These are phyloP conservation scores for Oscheius sp. DNA, from an alignment of 1,140 invertebrate genomes.

Conservation along the genomic window DNA sequence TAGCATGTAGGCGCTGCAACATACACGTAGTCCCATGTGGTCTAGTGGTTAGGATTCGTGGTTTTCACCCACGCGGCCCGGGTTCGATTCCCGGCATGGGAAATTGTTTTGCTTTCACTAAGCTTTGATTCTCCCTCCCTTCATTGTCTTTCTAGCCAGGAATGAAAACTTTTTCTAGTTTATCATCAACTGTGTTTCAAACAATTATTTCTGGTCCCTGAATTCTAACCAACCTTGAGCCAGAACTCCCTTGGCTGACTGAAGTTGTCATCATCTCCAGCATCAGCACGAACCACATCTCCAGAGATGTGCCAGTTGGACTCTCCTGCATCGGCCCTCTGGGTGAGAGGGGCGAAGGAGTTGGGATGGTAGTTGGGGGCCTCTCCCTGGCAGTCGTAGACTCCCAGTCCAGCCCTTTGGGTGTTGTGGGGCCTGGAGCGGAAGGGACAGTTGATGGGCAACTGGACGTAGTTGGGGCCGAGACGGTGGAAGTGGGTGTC, in stretches of 20 bases:
- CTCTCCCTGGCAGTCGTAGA: slow-evolving; percentile 54
- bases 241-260: slow-evolving; percentile 79
- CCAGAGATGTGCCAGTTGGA: slow-evolving; percentile 62
- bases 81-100: slow-evolving; percentile 80
- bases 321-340: slow-evolving; percentile 58
- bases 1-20: no score
- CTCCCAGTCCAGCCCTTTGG: slow-evolving; percentile 80
- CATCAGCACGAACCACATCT: slow-evolving; percentile 73
- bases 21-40: slow-evolving; percentile 30
- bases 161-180: no score
- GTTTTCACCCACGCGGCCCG: slow-evolving; percentile 78
- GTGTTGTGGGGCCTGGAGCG: slow-evolving; percentile 70
- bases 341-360: slow-evolving; percentile 79
- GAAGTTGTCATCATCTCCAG: slow-evolving; percentile 84
- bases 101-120: no score
- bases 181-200: no score
- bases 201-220: no score
- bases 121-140: no score
- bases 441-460: slow-evolving; percentile 92
- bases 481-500: slow-evolving; percentile 91
- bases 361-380: slow-evolving; percentile 94
- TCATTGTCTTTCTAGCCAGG: no score
- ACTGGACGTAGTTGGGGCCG: slow-evolving; percentile 84
- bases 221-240: no score
- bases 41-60: slow-evolving; percentile 74